phyloP scores from a whole-genome alignment of 2,113 vertebrate species.

The Glaucomys volans region DNA sequence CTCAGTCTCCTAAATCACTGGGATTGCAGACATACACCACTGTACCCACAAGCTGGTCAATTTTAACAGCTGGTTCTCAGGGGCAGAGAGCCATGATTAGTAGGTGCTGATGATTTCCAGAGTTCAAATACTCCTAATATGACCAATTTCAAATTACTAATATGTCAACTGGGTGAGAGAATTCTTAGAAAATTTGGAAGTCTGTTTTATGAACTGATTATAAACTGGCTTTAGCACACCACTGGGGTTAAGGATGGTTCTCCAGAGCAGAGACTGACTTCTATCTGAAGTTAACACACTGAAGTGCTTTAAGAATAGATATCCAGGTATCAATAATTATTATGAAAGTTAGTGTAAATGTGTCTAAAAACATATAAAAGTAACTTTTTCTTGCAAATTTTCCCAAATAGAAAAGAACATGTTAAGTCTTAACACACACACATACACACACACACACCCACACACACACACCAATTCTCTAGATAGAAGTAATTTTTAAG shows the following conservation, averaged over 20 bases:
- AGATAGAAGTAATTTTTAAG: conserved; percentile 53
- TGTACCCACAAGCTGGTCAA: neutral
- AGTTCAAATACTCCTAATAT: neutral
- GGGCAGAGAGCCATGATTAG: neutral
- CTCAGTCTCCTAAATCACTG: neutral
- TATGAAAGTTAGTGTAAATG: conserved; percentile 45
- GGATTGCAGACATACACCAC: neutral
- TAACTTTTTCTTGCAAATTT: neutral
- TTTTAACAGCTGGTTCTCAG: neutral
- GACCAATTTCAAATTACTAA: conserved; percentile 1
- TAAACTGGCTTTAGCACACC: neutral
- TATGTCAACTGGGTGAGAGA: neutral
- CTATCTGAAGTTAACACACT: neutral
- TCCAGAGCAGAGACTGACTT: neutral
- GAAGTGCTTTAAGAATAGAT: conserved; percentile 41
- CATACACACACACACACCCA: neutral
- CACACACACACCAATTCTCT: neutral
- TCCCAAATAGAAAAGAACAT: conserved; percentile 11
- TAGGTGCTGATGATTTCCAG: neutral
- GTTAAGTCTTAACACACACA: neutral
- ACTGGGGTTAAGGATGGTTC: neutral
- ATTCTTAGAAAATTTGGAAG: conserved; percentile 53
- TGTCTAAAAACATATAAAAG: neutral
- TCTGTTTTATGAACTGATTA: neutral
- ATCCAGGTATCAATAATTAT: conserved; percentile 29